Conservation (phyloP, 1,140 invertebrate genomes). For the Chrysomallon squamiferum region DNA sequence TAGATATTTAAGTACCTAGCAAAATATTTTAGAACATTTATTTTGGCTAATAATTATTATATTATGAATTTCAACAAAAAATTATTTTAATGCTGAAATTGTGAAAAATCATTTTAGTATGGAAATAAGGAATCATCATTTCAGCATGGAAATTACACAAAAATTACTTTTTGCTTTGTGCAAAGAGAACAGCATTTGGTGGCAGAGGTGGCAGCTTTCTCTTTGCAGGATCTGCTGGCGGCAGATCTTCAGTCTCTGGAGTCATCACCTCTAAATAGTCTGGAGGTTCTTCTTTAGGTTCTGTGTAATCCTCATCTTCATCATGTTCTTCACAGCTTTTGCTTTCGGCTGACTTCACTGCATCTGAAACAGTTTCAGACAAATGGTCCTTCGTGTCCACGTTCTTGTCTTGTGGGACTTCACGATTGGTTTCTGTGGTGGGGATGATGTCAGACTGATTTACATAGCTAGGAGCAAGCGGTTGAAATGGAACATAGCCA, state of each 20-base stretch:
- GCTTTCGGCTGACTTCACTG: neutral
- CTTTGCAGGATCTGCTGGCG: neutral
- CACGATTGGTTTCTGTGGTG: neutral
- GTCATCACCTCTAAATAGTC: neutral
- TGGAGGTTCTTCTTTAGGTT: neutral
- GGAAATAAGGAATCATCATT: too few species aligned
- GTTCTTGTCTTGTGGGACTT: neutral
- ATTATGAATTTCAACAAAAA: too few species aligned
- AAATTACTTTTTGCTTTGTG: too few species aligned
- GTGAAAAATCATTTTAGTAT: too few species aligned
- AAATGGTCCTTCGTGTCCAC: neutral
- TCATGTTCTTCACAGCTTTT: neutral
- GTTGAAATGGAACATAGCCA: neutral
- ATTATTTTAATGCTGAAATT: too few species aligned
- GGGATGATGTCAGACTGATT: too few species aligned
- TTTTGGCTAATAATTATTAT: too few species aligned
- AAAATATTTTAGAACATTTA: too few species aligned
- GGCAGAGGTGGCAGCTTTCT: constrained; percentile 1
- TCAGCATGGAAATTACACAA: too few species aligned
- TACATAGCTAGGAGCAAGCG: neutral
- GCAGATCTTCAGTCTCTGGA: neutral
- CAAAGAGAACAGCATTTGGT: neutral
- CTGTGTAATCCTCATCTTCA: neutral
- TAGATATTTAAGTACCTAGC: too few species aligned
- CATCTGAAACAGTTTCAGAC: neutral